Conservation (phyloP, 2,797 vertebrate species). For the Tokudaia muenninki region DNA sequence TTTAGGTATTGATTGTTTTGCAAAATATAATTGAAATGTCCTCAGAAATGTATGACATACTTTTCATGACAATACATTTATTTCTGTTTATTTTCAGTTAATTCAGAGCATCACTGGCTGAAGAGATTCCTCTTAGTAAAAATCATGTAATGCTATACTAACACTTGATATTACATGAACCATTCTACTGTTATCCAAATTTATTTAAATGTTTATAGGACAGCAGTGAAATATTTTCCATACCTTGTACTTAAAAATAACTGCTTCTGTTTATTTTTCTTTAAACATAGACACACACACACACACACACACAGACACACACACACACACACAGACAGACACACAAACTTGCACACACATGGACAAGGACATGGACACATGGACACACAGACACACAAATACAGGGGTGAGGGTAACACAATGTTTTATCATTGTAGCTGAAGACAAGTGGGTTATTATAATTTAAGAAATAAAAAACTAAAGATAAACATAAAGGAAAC, state of each 20-base stretch:
- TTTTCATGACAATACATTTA: constrained; percentile 24
- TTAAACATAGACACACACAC: not conserved
- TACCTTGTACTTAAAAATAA: constrained; percentile 3
- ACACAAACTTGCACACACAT: too few relatives aligned
- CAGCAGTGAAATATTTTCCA: constrained; percentile 33
- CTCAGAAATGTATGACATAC: constrained; percentile 6
- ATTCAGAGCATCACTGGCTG: constrained; percentile 23
- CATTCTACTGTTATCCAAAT: constrained; percentile 33
- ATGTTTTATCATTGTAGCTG: constrained; percentile 10
- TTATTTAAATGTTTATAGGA: constrained; percentile 40
- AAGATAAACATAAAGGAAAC: constrained; percentile 10
- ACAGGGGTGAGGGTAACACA: not conserved
- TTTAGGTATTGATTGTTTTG: constrained; percentile 52
- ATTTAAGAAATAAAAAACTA: constrained; percentile 9
- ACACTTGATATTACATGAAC: constrained; percentile 55
- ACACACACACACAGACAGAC: not conserved
- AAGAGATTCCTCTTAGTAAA: constrained; percentile 41
- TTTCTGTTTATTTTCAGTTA: constrained; percentile 64
- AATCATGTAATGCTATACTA: constrained; percentile 55
- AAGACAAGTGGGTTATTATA: constrained; percentile 53
- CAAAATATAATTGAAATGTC: constrained; percentile 63
- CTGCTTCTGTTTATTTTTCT: constrained; percentile 10
- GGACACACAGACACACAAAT: not conserved
- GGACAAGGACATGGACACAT: not conserved
- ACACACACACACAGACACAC: not conserved